Base-by-base conservation (phyloP, 2,797 vertebrate genomes). In the Microctenopoma stevenorrisi region DNA sequence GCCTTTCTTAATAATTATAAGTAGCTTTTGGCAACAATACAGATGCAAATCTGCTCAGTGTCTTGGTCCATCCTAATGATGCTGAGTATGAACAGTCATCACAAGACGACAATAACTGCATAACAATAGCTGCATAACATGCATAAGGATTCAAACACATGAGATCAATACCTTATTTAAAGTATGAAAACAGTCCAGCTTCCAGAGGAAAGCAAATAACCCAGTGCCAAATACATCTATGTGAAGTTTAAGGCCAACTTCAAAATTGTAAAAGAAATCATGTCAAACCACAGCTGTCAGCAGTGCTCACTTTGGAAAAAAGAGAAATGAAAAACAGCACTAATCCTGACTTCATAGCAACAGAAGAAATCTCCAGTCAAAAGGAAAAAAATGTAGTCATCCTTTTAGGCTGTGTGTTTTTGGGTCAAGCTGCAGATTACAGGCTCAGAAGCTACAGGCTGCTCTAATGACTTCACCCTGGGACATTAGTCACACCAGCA, bases 351-450 rank as follows among this genome's bases (percentile, higher is more conserved):
- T 67, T 58, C 25, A 0, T 5, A 68, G 13, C 49, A 59, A 76
- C 65, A 73, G 35, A 63, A 50, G 64, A 28, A 70, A 76, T 42
- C 64, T 33, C 30, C 30, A 33, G 5, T 33, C 30, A 57, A 28
- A 48, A 10, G 50, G 18, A 63, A 15, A 42, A 18, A 16, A 46
- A 64, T 57, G 11, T 37, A 38, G 15, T 62, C 44, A 54, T 78
- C 12, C 46, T 68, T 71, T 66, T 2, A 30, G 61, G 37, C 49
- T n/a, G 38, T 52, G 46, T 64, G 50, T 74, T 81, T 88, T 68
- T 79, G 78, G 82, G 77, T 83, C 79, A 80, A 33, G 55, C 68
- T 84, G 67, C 60, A 85, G 87, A 90, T 90, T 86, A 91, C 65
- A 81, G 76, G 78, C 76, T 78, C 33, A 7, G 40, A 68, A 78